Evolutionary conservation across 2,113 vertebrate species (phyloP), one percentile per base, ranked within the genome.

Genomic region (Labrus mixtus): DNA sequence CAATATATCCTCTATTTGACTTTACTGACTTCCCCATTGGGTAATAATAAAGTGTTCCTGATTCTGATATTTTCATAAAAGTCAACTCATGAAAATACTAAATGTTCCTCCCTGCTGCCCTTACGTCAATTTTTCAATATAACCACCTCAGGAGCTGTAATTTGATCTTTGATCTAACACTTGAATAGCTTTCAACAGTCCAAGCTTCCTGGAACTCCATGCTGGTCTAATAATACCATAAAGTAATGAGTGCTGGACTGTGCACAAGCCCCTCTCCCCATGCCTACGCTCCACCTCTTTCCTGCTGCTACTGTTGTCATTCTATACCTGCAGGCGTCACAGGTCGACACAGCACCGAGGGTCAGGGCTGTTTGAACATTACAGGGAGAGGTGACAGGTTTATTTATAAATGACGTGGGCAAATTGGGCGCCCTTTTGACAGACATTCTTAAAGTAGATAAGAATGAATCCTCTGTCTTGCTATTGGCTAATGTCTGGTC

Each of bases 161-260:
- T 73, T 76, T 81, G 15, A 81, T 57, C 69, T 75, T 68, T 76
- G 53, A 62, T 79, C 67, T 48, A 17, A 74, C 59, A 55, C 72
- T 62, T 59, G 37, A 68, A 76, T 62, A 66, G 62, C 43, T 39
- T 62, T 60, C 25, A 53, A 45, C 43, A 60, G 10, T 57, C 7
- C 16, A 10, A 37, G 16, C 13, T 66, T 60, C 65, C 56, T 57
- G 53, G 3, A 76, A 48, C 64, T 61, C 55, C 48, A 36, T 10
- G 17, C 6, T 60, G 16, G 39, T 66, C 50, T 45, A 36, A 76
- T 46, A 77, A 62, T 23, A 68, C 41, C 56, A 53, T 74, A 64
- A 82, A 72, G 75, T 41, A 53, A 73, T 62, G 8, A 19, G 60
- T n/a, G 54, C 19, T 68, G 60, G 68, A 53, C 59, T 56, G 69